These are phyloP conservation scores for Colletes latitarsis DNA, from an alignment of 1,140 invertebrate species.

Conservation along the genomic window DNA sequence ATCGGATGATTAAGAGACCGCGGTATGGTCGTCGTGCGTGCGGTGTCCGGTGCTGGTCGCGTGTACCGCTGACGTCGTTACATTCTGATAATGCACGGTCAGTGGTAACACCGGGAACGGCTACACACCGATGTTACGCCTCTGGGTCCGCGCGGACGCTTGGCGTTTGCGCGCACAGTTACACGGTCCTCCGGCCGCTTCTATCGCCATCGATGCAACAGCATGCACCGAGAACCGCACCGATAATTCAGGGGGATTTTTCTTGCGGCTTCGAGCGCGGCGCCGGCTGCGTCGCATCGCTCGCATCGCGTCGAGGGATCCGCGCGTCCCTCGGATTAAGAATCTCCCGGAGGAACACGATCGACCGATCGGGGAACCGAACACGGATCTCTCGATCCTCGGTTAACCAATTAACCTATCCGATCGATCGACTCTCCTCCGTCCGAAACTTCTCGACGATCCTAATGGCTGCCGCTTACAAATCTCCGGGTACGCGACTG, in stretches of 20 bases:
- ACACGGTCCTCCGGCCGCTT: constrained; percentile 42
- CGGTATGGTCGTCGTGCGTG: constrained; percentile 68
- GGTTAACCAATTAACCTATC: background rate
- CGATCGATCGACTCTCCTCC: too few species aligned
- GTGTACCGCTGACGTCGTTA: constrained; percentile 72
- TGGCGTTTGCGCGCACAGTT: constrained; percentile 24
- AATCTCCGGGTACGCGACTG: constrained; percentile 40
- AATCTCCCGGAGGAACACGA: background rate
- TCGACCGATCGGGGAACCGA: too few species aligned
- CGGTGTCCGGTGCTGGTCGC: constrained; percentile 72
- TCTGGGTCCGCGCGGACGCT: background rate
- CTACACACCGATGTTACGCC: constrained; percentile 41
- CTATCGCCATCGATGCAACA: constrained; percentile 60
- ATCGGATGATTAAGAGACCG: constrained; percentile 75
- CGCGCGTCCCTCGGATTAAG: background rate
- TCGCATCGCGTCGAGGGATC: constrained; percentile 35
- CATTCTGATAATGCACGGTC: constrained; percentile 75
- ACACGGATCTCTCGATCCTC: background rate
- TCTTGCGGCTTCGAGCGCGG: constrained; percentile 75
- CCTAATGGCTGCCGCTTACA: background rate
- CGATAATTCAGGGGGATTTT: constrained; percentile 79
- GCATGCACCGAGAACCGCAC: constrained; percentile 74
- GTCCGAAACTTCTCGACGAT: background rate
- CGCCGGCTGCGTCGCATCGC: constrained; percentile 66
- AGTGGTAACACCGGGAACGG: constrained; percentile 53